A percentile compares a stretch with the other conserved stretches of the same genome.
phyloP scores from a whole-genome alignment of 1,140 invertebrate genomes.

The Anadara kagoshimensis region DNA sequence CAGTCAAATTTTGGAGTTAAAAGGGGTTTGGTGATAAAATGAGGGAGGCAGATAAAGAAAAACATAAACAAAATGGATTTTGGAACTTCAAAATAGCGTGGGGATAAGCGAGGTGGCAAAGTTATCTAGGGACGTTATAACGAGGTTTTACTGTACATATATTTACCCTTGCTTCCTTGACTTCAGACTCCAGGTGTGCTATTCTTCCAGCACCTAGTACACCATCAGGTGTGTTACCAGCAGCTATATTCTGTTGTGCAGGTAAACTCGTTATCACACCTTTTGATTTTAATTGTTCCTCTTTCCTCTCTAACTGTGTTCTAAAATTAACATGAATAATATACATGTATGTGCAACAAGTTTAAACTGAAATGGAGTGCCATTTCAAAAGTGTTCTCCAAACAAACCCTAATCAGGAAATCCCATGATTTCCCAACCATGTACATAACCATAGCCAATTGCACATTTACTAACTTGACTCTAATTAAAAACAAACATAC shows the following conservation, averaged over 20 bases:
- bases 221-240: conserved; percentile 46
- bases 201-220: conserved; percentile 56
- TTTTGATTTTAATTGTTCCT: conserved; percentile 57
- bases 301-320: conserved; percentile 59
- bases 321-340: conserved; percentile 36
- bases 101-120: too few species aligned
- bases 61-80: too few species aligned
- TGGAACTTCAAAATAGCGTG: too few species aligned
- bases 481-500: too few species aligned
- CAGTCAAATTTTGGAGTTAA: too few species aligned
- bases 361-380: background rate
- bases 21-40: too few species aligned
- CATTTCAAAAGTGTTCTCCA: too few species aligned
- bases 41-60: too few species aligned
- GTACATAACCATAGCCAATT: background rate
- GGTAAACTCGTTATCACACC: conserved; percentile 62
- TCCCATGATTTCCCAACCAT: too few species aligned
- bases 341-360: background rate
- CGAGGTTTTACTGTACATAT: background rate
- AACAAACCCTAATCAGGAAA: too few species aligned
- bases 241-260: conserved; percentile 61
- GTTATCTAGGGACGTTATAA: too few species aligned
- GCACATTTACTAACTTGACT: too few species aligned
- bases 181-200: conserved; percentile 61
- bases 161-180: conserved; percentile 64